A percentile compares a stretch with the other conserved stretches of the same genome.
Evolutionary conservation across 2,888 invertebrate genomes (phyloP).

Genomic region (Octonoba sinensis): DNA sequence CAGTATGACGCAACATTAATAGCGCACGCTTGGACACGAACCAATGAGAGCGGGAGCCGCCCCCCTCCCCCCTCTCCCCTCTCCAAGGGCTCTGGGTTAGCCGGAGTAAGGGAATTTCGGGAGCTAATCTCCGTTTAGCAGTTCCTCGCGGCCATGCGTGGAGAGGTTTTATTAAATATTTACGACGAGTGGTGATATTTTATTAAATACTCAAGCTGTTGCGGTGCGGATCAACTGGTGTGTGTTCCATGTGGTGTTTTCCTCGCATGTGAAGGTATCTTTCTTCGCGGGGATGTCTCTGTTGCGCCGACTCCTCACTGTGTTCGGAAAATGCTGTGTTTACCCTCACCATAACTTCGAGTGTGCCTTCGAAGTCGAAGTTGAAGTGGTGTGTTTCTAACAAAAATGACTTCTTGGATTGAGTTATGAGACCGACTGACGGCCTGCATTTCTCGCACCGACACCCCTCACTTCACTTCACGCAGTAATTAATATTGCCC

Average conservation of each 20-base stretch:
- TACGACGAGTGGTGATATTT: slow-evolving; percentile 1
- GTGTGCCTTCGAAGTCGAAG: no score
- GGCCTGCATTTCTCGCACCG: no score
- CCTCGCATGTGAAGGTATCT: background rate
- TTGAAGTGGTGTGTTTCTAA: no score
- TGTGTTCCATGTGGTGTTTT: slow-evolving; percentile 9
- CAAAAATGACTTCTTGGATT: no score
- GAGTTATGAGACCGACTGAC: no score
- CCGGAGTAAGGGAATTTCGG: slow-evolving; percentile 24
- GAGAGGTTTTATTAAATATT: slow-evolving; percentile 53
- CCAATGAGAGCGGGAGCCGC: slow-evolving; percentile 41
- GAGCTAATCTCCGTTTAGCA: slow-evolving; percentile 29
- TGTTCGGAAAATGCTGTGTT: no score
- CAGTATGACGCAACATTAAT: slow-evolving; percentile 47
- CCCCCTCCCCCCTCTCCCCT: slow-evolving; percentile 12
- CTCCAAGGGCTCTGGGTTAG: slow-evolving; percentile 37
- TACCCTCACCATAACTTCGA: no score
- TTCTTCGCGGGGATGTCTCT: no score
- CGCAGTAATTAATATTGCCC: no score
- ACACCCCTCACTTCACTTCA: no score
- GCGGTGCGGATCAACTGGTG: slow-evolving; percentile 22
- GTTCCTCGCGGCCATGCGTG: slow-evolving; percentile 29
- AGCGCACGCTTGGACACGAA: slow-evolving; percentile 29
- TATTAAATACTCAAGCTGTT: background rate
- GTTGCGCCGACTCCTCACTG: no score